Conservation (phyloP, 2,113 vertebrate genomes). For the Pterophyllum scalare region DNA sequence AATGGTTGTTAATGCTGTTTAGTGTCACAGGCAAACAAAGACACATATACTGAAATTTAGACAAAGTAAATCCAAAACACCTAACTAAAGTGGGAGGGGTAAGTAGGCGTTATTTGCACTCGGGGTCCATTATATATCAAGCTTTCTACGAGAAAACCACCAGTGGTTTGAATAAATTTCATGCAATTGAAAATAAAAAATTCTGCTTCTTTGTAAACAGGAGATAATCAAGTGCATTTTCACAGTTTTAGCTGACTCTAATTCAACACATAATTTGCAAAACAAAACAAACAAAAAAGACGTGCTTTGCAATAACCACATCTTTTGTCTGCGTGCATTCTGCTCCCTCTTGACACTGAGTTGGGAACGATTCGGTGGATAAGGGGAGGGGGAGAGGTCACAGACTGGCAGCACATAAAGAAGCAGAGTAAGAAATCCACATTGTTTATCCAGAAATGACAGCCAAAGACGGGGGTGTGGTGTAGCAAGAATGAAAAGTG, state of each 20-base stretch:
- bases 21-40: constrained; percentile 2
- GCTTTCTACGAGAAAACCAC: neutral
- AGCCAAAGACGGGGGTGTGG: neutral
- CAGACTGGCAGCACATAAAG: constrained; percentile 4
- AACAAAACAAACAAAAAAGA: neutral
- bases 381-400: neutral
- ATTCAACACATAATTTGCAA: neutral
- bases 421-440: neutral
- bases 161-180: neutral
- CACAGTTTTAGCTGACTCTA: neutral
- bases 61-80: neutral
- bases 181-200: neutral
- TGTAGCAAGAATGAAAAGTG: constrained; percentile 4
- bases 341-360: neutral
- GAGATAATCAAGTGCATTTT: constrained; percentile 1
- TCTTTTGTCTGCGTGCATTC: constrained; percentile 30
- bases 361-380: constrained; percentile 17
- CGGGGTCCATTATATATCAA: neutral
- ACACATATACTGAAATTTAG: neutral
- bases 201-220: neutral
- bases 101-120: neutral
- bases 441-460: constrained; percentile 35
- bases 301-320: constrained; percentile 8
- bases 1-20: neutral
- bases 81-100: neutral